Percentiles rank a stretch among this genome's conserved stretches.
These are phyloP conservation scores for Elmis aenea DNA, from an alignment of 2,888 invertebrate genomes.

Conservation along the genomic window DNA sequence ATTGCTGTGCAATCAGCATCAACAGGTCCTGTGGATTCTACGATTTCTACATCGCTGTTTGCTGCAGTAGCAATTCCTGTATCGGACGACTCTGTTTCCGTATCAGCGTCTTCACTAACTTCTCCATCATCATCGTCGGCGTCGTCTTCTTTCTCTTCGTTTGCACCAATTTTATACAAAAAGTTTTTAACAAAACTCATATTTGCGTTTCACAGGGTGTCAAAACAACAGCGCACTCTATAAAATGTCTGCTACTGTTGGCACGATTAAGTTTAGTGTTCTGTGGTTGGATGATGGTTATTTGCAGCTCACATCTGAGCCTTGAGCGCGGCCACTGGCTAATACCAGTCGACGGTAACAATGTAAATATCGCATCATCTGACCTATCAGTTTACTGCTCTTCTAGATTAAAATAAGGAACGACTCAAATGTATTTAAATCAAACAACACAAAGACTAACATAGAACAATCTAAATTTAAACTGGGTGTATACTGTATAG, in stretches of 20 bases:
- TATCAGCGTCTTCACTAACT: constrained; percentile 35
- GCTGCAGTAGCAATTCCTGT: constrained; percentile 40
- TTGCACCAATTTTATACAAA: constrained; percentile 38
- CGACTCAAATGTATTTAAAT: constrained; percentile 16
- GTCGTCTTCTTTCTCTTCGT: constrained; percentile 29
- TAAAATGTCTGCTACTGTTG: constrained; percentile 12
- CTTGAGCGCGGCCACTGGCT: constrained; percentile 18
- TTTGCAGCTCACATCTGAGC: constrained; percentile 18
- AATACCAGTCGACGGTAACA: constrained; percentile 14
- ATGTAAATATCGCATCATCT: constrained; percentile 14
- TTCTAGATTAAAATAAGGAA: constrained; percentile 11
- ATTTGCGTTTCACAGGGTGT: constrained; percentile 2
- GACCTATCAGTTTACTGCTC: constrained; percentile 7
- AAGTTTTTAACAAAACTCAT: constrained; percentile 46
- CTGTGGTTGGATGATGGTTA: constrained; percentile 15
- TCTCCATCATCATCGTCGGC: constrained; percentile 22
- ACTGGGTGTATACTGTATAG: constrained; percentile 3
- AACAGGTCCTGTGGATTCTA: constrained; percentile 25
- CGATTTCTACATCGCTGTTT: constrained; percentile 37
- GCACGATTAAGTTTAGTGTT: no score
- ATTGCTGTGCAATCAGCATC: constrained; percentile 45
- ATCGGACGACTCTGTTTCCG: constrained; percentile 38
- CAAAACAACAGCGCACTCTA: constrained; percentile 3
- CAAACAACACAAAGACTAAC: constrained; percentile 13
- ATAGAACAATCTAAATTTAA: constrained; percentile 14